These are phyloP conservation scores for Drosophila eohydei DNA, from an alignment of 2,888 invertebrate species.

Conservation along the genomic window DNA sequence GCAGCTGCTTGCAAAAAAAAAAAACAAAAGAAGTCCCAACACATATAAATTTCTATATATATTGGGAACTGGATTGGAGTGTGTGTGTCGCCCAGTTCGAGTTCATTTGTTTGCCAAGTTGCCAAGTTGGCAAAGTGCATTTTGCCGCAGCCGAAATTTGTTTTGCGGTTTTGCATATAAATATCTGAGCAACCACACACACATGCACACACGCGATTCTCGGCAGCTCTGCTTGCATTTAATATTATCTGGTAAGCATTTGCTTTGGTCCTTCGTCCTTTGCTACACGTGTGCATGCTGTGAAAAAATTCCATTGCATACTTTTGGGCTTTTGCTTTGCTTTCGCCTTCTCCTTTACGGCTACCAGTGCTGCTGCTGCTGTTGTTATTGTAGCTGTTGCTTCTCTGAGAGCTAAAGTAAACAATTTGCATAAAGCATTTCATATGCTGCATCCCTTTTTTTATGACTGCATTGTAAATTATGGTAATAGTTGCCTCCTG, in stretches of 20 bases:
- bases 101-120: slow-evolving; percentile 76
- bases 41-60: slow-evolving; percentile 16
- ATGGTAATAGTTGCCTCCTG: slow-evolving; percentile 46
- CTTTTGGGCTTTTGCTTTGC: slow-evolving; percentile 29
- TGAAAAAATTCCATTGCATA: slow-evolving; percentile 58
- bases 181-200: slow-evolving; percentile 50
- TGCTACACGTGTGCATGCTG: slow-evolving; percentile 55
- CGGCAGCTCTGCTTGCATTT: slow-evolving; percentile 50
- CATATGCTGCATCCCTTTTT: slow-evolving; percentile 52
- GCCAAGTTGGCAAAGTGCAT: slow-evolving; percentile 72
- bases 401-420: slow-evolving; percentile 41
- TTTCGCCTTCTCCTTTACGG: slow-evolving; percentile 18
- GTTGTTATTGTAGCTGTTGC: slow-evolving; percentile 20
- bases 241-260: slow-evolving; percentile 62
- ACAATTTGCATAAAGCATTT: slow-evolving; percentile 77
- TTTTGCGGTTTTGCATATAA: slow-evolving; percentile 74
- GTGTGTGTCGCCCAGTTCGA: slow-evolving; percentile 51
- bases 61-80: slow-evolving; percentile 28
- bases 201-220: neutral
- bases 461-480: slow-evolving; percentile 50
- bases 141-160: slow-evolving; percentile 74
- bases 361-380: neutral
- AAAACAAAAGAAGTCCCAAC: slow-evolving; percentile 45
- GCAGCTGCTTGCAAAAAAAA: slow-evolving; percentile 47
- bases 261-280: slow-evolving; percentile 41